Conservation (phyloP, 2,888 invertebrate genomes). For the Drosophila anomalata region DNA sequence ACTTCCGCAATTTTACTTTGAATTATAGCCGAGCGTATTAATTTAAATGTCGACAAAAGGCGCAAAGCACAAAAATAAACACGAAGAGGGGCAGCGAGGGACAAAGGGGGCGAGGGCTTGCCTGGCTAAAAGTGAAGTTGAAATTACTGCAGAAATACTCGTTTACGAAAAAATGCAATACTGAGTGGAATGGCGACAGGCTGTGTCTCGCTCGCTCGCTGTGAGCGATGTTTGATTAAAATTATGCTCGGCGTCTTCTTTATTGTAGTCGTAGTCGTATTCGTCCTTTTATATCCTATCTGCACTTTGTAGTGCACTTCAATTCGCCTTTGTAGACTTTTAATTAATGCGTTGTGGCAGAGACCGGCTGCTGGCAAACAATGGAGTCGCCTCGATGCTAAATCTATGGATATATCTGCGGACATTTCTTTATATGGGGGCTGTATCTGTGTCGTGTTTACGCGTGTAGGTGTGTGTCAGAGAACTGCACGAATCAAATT, state of each 20-base stretch:
- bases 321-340: conserved; percentile 66
- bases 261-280: background rate
- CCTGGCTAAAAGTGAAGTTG: conserved; percentile 34
- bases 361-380: conserved; percentile 31
- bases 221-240: conserved; percentile 70
- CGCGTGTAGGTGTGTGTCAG: conserved; percentile 27
- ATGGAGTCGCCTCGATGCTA: conserved; percentile 17
- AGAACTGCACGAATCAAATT: too few species aligned
- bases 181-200: background rate
- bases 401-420: conserved; percentile 35
- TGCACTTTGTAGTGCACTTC: conserved; percentile 56
- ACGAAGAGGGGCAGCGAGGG: conserved; percentile 27
- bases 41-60: conserved; percentile 76
- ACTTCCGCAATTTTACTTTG: conserved; percentile 79
- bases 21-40: conserved; percentile 79
- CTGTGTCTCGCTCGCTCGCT: conserved; percentile 31
- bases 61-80: conserved; percentile 67
- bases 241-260: conserved; percentile 60
- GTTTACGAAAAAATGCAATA: conserved; percentile 34
- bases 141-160: conserved; percentile 40
- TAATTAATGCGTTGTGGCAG: conserved; percentile 57
- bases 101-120: conserved; percentile 1
- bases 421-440: conserved; percentile 14
- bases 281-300: conserved; percentile 25
- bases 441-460: conserved; percentile 19